Evolutionary conservation across 2,113 vertebrate genomes (phyloP), one percentile per base, ranked within the genome.

Genomic region (Callipepla squamata): DNA sequence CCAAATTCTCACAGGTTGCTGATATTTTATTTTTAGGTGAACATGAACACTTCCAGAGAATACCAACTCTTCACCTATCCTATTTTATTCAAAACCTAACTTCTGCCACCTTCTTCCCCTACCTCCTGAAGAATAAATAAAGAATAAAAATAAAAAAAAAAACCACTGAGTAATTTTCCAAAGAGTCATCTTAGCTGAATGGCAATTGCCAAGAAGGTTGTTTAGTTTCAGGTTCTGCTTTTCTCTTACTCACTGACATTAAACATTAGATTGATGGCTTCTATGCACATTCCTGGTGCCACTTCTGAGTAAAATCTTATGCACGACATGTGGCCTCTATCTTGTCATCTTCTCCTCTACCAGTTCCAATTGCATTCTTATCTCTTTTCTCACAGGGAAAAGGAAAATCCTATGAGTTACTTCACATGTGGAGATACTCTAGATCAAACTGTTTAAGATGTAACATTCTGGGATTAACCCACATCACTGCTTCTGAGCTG

Each of bases 341-440:
- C 51, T 18, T 86, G 26, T 45, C 19, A 61, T 51, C 45, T 9
- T 79, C 44, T 68, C 55, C 47, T 68, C 67, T 50, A 81, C 13
- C 48, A 89, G 26, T 91, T 94, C 78, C 65, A 89, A 62, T 55
- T 55, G 66, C 83, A 78, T 67, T 50, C 36, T 80, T 48, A 59
- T 34, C 77, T 90, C 19, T 80, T 84, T 86, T 86, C 55, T 90
- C 62, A 89, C 13, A 81, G 30, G 22, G n/a, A 76, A 79, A 80
- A 92, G 59, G 50, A 91, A 95, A 96, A 78, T n/a, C 65, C 42
- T 8, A 32, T 48, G 30, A 84, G n/a, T 79, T 78, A 67, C 34
- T 42, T 48, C 69, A 84, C 62, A 47, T 14, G 13, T 32, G 25
- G 61, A 84, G 44, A 84, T 47, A 34, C 62, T 87, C 40, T 61